Conservation (phyloP, 1,140 invertebrate genomes). For the Drosophila ficusphila region DNA sequence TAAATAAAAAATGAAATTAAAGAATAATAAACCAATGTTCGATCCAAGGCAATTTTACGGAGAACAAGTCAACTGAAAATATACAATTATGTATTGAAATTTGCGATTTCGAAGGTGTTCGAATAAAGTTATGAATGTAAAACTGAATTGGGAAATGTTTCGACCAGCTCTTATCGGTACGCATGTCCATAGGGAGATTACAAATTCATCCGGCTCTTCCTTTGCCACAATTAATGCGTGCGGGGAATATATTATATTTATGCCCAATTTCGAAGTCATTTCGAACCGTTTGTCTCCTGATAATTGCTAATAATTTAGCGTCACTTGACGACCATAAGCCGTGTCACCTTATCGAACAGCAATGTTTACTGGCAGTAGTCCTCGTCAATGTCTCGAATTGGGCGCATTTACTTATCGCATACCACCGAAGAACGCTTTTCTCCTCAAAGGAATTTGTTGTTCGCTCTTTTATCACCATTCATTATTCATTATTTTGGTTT, state of each 20-base stretch:
- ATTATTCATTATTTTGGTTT: constrained; percentile 55
- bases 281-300: constrained; percentile 70
- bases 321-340: constrained; percentile 74
- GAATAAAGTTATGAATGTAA: constrained; percentile 65
- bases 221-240: constrained; percentile 26
- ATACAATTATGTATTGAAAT: constrained; percentile 6
- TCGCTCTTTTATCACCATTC: constrained; percentile 50
- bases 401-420: constrained; percentile 52
- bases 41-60: constrained; percentile 41
- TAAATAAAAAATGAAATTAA: constrained; percentile 61
- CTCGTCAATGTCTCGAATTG: constrained; percentile 63
- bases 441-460: constrained; percentile 9
- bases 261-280: constrained; percentile 73
- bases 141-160: constrained; percentile 10
- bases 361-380: constrained; percentile 32
- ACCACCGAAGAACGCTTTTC: constrained; percentile 3
- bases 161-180: constrained; percentile 13
- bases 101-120: constrained; percentile 28
- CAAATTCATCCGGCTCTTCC: constrained; percentile 51
- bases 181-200: constrained; percentile 36
- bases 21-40: constrained; percentile 40
- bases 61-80: constrained; percentile 1
- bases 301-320: constrained; percentile 80
- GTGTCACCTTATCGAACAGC: constrained; percentile 54
- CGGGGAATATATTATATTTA: constrained; percentile 60